A percentile compares a stretch with the other conserved stretches of the same genome.
These are phyloP conservation scores for Poeciliopsis prolifica DNA, from an alignment of 2,113 vertebrate genomes.

Conservation along the genomic window DNA sequence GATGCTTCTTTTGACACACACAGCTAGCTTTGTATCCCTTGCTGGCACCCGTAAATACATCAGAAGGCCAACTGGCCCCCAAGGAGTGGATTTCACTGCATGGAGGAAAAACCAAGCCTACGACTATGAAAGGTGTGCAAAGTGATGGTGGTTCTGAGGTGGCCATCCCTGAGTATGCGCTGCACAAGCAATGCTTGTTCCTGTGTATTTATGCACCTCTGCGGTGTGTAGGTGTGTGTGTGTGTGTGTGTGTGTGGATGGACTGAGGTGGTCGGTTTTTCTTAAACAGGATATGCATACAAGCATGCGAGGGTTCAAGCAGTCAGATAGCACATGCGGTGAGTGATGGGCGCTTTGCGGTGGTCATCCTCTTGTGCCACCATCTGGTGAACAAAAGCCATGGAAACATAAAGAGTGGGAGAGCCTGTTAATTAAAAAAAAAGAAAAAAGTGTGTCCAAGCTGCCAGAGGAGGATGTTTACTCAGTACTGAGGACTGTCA, in stretches of 20 bases:
- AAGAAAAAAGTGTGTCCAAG: conserved; percentile 34
- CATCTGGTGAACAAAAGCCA: conserved; percentile 47
- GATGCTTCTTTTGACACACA: conserved; percentile 32
- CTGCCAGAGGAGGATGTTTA: conserved; percentile 63
- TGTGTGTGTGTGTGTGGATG: conserved; percentile 2
- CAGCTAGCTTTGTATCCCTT: conserved; percentile 59
- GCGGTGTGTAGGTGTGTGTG: conserved; percentile 12
- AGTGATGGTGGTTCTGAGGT: conserved; percentile 50
- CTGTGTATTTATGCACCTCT: conserved; percentile 41
- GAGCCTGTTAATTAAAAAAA: conserved; percentile 27
- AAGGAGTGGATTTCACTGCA: conserved; percentile 41
- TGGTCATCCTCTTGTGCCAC: conserved; percentile 55
- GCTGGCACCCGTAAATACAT: conserved; percentile 42
- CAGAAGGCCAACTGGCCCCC: conserved; percentile 47
- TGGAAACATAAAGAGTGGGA: conserved; percentile 8
- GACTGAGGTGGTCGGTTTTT: conserved; percentile 24
- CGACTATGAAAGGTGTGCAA: conserved; percentile 13
- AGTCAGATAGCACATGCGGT: conserved; percentile 14
- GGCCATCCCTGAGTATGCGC: conserved; percentile 50
- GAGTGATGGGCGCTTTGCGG: conserved; percentile 47
- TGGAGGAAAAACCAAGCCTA: conserved; percentile 42
- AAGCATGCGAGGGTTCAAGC: neutral
- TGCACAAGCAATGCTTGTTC: conserved; percentile 46
- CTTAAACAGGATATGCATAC: conserved; percentile 13
- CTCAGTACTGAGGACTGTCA: conserved; percentile 34